Evolutionary conservation across 2,888 invertebrate genomes (phyloP), one percentile per base, ranked within the genome.

Genomic region (Cosmia trapezina): DNA sequence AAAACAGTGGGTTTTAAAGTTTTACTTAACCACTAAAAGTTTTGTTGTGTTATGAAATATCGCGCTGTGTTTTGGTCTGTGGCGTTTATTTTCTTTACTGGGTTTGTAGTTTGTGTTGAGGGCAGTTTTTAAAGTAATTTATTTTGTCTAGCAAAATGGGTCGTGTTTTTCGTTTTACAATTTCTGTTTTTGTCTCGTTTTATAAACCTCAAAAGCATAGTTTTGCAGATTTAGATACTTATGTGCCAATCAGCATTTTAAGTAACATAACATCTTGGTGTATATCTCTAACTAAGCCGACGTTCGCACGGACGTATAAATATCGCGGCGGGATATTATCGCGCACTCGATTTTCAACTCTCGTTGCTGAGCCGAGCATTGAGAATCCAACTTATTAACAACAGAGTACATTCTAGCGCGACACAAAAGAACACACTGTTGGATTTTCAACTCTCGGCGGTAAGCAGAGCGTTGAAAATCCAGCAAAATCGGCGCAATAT

Each of bases 1-100:
- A 76, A 68, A 75, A 75, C 67, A 67, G 14, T 49, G 37, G 53
- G n/a, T 41, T 59, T 69, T 54, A 70, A 76, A 76, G 62, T 76
- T 76, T 33, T 59, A 69, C 53, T 59, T 28, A 5, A 9, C 47
- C 22, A 63, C 45, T 57, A 41, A 63, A 76, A 76, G 62, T 75
- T 76, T 57, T 63, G 28, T 28, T 28, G 28, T 17, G 75, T 57
- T 76, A 76, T 76, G 69, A 76, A 69, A 76, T 59, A 76, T 41
- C 9, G 22, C n/a, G 57, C 33, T 62, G 22, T 75, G 61, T 76
- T 76, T 76, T 59, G 17, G 41, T 75, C 37, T 19, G 7, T 7
- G 8, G 14, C 12, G 33, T 14, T 60, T 75, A 67, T 61, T 75
- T 75, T 56, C 22, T 75, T 75, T 56, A 45, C n/a, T 59, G 8